phyloP scores from a whole-genome alignment of 2,797 vertebrate species.

The Dallia pectoralis region DNA sequence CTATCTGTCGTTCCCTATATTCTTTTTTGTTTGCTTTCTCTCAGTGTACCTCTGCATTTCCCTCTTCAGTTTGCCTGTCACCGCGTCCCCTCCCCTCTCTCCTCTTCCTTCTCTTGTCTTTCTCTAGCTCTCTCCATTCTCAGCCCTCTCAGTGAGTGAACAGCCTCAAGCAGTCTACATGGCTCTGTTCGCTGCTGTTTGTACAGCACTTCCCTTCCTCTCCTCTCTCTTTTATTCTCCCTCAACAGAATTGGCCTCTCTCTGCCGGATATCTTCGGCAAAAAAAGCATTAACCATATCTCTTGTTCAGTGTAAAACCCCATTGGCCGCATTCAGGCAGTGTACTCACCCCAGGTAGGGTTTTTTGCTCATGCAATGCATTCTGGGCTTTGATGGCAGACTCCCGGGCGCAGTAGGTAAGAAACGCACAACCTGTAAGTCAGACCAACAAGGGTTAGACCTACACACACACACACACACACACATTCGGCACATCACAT shows the following conservation, averaged over 20 bases:
- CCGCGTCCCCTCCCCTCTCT: too few species aligned
- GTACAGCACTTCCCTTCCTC: not conserved
- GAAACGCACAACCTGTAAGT: slow-evolving; percentile 64
- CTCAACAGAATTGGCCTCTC: not conserved
- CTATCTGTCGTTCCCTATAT: not conserved
- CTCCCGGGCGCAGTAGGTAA: slow-evolving; percentile 81
- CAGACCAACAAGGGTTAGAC: slow-evolving; percentile 45
- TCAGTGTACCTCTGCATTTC: not conserved
- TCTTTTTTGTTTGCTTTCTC: not conserved
- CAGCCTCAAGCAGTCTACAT: not conserved
- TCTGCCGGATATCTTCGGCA: not conserved
- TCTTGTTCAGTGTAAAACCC: not conserved
- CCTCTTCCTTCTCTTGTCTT: not conserved
- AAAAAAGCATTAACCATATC: not conserved
- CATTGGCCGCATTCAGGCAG: not conserved
- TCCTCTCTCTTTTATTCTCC: not conserved
- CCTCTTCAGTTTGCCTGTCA: not conserved
- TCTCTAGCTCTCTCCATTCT: not conserved
- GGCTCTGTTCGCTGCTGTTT: not conserved
- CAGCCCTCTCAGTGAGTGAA: not conserved
- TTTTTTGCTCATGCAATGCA: slow-evolving; percentile 82
- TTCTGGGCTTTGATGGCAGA: slow-evolving; percentile 84
- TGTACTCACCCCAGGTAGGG: slow-evolving; percentile 80
- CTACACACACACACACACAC: slow-evolving; percentile 39
- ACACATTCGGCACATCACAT: too few species aligned